Percentiles rank a stretch among this genome's conserved stretches.
Conservation (phyloP, 2,113 vertebrate genomes). For the Crotalus horridus region DNA sequence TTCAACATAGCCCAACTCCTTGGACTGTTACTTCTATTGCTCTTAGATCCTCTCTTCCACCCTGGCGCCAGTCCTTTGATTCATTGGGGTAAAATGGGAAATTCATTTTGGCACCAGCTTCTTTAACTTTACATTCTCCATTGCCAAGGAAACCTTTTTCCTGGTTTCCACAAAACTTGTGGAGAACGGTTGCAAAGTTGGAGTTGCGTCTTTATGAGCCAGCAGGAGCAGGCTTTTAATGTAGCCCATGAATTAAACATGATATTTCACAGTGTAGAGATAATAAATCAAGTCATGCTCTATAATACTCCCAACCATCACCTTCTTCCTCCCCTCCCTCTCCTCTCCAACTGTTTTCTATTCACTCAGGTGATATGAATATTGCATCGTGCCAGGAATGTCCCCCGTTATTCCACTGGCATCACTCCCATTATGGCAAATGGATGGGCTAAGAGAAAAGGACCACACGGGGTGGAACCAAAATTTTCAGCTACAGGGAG, state of each 20-base stretch:
- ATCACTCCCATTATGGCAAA: slow-evolving; percentile 6
- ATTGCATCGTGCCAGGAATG: not conserved
- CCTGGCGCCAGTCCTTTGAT: not conserved
- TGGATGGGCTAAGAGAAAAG: not conserved
- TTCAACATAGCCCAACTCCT: not conserved
- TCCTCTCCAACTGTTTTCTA: not conserved
- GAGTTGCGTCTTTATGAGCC: not conserved
- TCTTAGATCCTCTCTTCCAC: not conserved
- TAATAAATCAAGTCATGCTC: not conserved
- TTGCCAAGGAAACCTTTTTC: not conserved
- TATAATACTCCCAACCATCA: not conserved
- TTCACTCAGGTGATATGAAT: not conserved
- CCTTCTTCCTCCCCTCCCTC: fast-evolving
- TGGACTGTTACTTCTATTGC: not conserved
- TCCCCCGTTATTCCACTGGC: fast-evolving
- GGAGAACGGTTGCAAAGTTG: not conserved
- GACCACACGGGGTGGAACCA: not conserved
- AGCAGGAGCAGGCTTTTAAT: slow-evolving; percentile 8
- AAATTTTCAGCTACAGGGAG: not conserved
- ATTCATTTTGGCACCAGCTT: not conserved
- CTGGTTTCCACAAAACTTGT: not conserved
- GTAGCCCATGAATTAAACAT: slow-evolving; percentile 17
- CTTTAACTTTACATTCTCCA: not conserved
- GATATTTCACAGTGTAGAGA: not conserved
- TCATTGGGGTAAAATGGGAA: not conserved